Base-by-base conservation (phyloP, 2,797 vertebrate genomes). In the Apogon talboti region DNA sequence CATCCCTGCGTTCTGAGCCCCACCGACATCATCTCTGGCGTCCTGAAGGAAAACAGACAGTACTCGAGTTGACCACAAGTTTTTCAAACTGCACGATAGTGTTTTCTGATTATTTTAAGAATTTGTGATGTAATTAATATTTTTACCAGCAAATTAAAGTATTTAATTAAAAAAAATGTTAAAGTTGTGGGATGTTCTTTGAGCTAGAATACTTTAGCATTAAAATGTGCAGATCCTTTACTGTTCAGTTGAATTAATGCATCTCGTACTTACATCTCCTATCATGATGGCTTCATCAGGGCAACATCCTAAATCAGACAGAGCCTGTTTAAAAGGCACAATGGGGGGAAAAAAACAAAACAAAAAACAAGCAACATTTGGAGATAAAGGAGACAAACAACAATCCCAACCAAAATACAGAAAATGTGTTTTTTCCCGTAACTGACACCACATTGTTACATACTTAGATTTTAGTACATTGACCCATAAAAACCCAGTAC, bases 221-320 rank as follows among this genome's bases (percentile, higher is more conserved):
- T 21, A 1, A 35, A 50, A 43, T 35, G 16, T 33, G 9, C 19
- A 14, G 3, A 4, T 45, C 13, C 15, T 28, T 28, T 28, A 28
- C 49, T 6, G 9, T 33, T 55, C 28, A 49, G 15, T 35, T 35
- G 9, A 35, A 35, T 35, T 9, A 8, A 10, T 35, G 3, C 33
- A 35, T 43, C 14, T 11, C 9, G 43, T 46, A 81, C 91, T 87
- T 53, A 90, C 89, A 41, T 99, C 98, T 62, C 98, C 98, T 0
- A 99, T 98, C 97, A 99, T 99, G 74, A 98, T 2, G 0, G 95
- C 93, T 82, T 99, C 96, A 74, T 91, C 86, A 0, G 97, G 95
- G 38, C 74, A 78, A 45, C 95, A 98, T 79, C 69, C 93, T 2
- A 94, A 90, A 46, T 94, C 95, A 7, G 93, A 86, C 72, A 99